Evolutionary conservation across 2,888 invertebrate genomes (phyloP).

Genomic region (Bombyx huttoni): DNA sequence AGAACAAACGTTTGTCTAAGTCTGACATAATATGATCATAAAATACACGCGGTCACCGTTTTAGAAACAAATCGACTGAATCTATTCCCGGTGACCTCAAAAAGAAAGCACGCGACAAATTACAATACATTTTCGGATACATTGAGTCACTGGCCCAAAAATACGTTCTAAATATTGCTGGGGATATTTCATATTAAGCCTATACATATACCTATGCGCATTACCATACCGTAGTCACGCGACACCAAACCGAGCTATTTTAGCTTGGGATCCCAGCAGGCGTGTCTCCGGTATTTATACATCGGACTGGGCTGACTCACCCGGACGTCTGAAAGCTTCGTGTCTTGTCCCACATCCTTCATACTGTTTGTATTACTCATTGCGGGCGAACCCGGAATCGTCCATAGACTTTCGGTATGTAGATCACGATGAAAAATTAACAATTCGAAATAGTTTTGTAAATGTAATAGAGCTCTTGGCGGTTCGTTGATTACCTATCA

Average conservation of each 20-base stretch:
- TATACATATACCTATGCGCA: constrained; percentile 16
- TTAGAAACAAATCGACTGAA: neutral
- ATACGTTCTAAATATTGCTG: constrained; percentile 5
- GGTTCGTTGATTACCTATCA: neutral
- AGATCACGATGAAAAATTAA: constrained; percentile 7
- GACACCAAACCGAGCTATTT: constrained; percentile 58
- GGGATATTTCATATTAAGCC: constrained; percentile 4
- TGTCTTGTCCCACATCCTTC: constrained; percentile 64
- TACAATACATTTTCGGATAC: constrained; percentile 12
- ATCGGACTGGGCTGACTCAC: constrained; percentile 52
- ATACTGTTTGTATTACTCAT: constrained; percentile 61
- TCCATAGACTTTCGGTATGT: constrained; percentile 29
- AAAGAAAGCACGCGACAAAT: neutral
- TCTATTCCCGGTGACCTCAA: neutral
- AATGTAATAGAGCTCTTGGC: neutral
- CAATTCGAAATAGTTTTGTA: neutral
- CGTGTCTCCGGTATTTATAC: constrained; percentile 69
- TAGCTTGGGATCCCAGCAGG: constrained; percentile 60
- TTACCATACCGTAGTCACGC: constrained; percentile 54
- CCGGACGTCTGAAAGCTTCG: constrained; percentile 59
- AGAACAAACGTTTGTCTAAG: neutral
- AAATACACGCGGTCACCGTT: neutral
- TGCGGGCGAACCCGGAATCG: constrained; percentile 60
- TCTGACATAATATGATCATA: neutral
- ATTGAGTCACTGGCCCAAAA: constrained; percentile 17